phyloP scores from a whole-genome alignment of 1,140 invertebrate genomes.

The Limonius californicus region DNA sequence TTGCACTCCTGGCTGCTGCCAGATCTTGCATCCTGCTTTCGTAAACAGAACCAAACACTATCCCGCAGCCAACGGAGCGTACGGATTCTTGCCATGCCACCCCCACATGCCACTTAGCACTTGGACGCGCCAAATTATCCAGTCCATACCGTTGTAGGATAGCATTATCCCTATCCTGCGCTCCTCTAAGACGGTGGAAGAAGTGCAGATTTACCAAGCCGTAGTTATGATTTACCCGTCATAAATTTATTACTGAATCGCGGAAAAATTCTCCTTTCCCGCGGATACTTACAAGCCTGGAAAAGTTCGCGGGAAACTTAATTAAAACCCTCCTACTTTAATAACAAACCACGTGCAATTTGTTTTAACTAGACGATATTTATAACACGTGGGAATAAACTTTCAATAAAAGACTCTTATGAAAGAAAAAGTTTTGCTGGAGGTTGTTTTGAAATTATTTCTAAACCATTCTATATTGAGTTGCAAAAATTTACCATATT shows the following conservation, averaged over 20 bases:
- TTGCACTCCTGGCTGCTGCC: constrained; percentile 1
- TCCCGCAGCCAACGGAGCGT: not conserved
- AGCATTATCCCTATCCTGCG: not conserved
- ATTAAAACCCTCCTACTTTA: too few species aligned
- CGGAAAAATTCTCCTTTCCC: not conserved
- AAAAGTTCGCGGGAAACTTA: too few species aligned
- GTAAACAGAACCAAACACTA: constrained; percentile 13
- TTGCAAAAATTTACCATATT: too few species aligned
- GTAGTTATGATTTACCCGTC: too few species aligned
- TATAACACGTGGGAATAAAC: too few species aligned
- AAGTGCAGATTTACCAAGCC: not conserved
- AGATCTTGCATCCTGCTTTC: constrained; percentile 8
- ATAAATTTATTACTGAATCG: too few species aligned
- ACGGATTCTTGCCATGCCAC: constrained; percentile 3
- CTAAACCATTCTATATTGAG: too few species aligned
- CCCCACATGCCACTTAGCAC: constrained; percentile 10
- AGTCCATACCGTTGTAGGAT: not conserved
- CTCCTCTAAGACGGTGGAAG: not conserved
- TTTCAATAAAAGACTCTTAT: too few species aligned
- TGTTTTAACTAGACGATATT: too few species aligned
- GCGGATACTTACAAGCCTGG: not conserved
- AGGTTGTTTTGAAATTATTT: too few species aligned
- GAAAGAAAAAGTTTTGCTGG: too few species aligned
- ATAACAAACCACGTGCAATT: too few species aligned
- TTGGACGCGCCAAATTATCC: constrained; percentile 12